Percentiles rank a stretch among this genome's conserved stretches.
Evolutionary conservation across 2,888 invertebrate genomes (phyloP).

Genomic region (Drosophila anomalata): DNA sequence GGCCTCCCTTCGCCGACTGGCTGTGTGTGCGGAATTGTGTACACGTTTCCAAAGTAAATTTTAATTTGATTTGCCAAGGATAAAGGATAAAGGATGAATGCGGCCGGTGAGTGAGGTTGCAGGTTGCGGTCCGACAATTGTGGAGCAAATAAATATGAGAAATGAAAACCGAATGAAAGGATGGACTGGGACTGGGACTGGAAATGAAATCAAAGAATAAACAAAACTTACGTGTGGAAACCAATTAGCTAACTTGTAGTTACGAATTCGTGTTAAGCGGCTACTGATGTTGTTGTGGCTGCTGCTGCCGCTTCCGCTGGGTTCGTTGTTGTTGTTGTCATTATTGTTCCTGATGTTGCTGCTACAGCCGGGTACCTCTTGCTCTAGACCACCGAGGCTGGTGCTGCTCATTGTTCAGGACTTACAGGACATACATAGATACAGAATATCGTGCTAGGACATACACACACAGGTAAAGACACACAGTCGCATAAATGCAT

Average conservation of each 20-base stretch:
- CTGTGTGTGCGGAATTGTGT: constrained; percentile 21
- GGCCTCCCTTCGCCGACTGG: constrained; percentile 8
- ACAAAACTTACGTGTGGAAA: constrained; percentile 82
- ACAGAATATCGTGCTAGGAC: constrained; percentile 15
- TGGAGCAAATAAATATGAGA: constrained; percentile 29
- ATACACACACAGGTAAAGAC: constrained; percentile 9
- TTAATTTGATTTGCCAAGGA: constrained; percentile 74
- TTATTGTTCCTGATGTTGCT: constrained; percentile 22
- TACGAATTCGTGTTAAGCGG: constrained; percentile 54
- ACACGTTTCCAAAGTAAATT: constrained; percentile 57
- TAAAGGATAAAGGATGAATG: constrained; percentile 40
- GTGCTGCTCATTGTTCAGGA: constrained; percentile 48
- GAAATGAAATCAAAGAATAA: constrained; percentile 24
- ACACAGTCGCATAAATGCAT: constrained; percentile 37
- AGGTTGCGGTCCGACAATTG: constrained; percentile 36
- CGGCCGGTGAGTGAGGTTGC: constrained; percentile 26
- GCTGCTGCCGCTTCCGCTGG: constrained; percentile 7
- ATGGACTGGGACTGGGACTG: background rate
- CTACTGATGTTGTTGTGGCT: constrained; percentile 27
- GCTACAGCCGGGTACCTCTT: constrained; percentile 2
- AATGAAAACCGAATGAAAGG: constrained; percentile 7
- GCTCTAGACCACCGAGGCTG: constrained; percentile 11
- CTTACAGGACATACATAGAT: background rate
- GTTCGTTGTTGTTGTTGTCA: constrained; percentile 14
- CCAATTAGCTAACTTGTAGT: constrained; percentile 78